Evolutionary conservation across 2,797 vertebrate genomes (phyloP).

Genomic region (Pipistrellus kuhlii): DNA sequence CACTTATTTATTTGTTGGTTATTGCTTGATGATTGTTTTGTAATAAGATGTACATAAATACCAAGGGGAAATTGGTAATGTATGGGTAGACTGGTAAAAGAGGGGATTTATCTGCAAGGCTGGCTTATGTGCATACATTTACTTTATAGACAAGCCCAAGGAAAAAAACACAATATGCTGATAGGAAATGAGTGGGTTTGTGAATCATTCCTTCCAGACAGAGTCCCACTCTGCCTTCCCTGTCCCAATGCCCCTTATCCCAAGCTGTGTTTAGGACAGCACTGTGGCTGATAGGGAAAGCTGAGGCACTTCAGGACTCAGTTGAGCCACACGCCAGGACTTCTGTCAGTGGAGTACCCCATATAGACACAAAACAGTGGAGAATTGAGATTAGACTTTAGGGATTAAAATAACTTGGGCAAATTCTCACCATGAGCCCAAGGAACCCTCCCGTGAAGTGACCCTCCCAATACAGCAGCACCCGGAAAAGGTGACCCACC

Average conservation of each 20-base stretch:
- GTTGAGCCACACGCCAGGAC: neutral
- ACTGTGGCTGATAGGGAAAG: neutral
- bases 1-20: constrained; percentile 33
- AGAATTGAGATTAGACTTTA: neutral
- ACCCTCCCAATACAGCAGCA: neutral
- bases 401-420: constrained; percentile 9
- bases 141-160: constrained; percentile 33
- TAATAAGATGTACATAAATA: neutral
- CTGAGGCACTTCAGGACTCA: neutral
- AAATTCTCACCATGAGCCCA: neutral
- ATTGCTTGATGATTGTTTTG: constrained; percentile 41
- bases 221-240: neutral
- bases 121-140: constrained; percentile 58
- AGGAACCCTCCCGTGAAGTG: neutral
- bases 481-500: neutral
- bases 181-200: constrained; percentile 16
- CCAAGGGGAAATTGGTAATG: constrained; percentile 1
- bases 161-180: neutral
- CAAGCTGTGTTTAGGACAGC: neutral
- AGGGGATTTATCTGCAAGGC: constrained; percentile 77
- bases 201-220: neutral
- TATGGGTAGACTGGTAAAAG: neutral
- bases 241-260: neutral
- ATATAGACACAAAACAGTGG: neutral
- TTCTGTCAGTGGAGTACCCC: neutral